Conservation (phyloP, 2,888 invertebrate species). For the Rhagonycha lutea region DNA sequence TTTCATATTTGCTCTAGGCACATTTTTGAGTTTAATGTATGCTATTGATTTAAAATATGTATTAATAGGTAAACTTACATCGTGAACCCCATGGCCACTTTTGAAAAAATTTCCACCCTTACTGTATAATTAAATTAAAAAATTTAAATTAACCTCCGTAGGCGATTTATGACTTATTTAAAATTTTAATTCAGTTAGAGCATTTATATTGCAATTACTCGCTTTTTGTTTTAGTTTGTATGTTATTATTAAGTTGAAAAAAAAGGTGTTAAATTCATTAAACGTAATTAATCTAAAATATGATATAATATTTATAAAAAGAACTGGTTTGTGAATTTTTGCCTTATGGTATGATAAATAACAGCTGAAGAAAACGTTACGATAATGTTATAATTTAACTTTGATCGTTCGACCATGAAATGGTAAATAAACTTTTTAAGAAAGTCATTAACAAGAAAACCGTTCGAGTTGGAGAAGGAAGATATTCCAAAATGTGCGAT, state of each 20-base stretch:
- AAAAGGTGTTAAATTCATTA: neutral
- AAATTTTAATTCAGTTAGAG: neutral
- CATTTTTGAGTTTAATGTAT: neutral
- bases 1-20: neutral
- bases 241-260: neutral
- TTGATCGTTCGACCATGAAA: neutral
- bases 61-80: neutral
- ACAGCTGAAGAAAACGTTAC: slow-evolving; percentile 1
- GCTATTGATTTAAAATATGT: neutral
- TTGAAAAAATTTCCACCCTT: neutral
- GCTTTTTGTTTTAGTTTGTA: neutral
- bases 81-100: neutral
- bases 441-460: neutral
- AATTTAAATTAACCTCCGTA: neutral
- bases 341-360: neutral
- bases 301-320: neutral
- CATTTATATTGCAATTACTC: neutral
- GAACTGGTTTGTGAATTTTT: neutral
- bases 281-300: neutral
- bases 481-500: neutral
- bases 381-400: neutral
- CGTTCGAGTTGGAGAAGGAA: neutral
- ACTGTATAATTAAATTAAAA: neutral
- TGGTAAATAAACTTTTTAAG: neutral
- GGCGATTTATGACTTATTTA: neutral